Base-by-base conservation (phyloP, 2,888 invertebrate species). In the Chrysina gloriosa region DNA sequence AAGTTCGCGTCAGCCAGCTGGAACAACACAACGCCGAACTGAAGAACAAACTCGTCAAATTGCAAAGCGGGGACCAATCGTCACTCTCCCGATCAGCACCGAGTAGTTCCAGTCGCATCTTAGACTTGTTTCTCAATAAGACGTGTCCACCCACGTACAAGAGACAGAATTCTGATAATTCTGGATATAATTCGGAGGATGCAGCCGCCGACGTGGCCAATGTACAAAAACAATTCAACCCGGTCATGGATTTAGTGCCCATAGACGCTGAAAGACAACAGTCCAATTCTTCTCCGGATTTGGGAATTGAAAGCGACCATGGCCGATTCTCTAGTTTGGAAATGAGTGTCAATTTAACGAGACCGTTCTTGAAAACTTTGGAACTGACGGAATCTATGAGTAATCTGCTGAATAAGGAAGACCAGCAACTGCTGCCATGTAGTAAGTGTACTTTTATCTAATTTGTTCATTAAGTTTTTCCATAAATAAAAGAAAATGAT, bases 291-390 rank as follows among this genome's bases (percentile, higher is more conserved):
- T 95, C 95, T 0, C 95, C 95, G 0, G 95, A 95, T 83, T 87
- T 94, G 77, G 95, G 95, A n/a, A 95, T 95, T 71, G 95, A 95
- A 79, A 95, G 94, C 77, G 95, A 95, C 79, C 88, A 87, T 36
- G 88, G 86, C 74, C 83, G 90, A 69, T 84, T 89, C 63, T 87
- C 90, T 69, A 87, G 90, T 80, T 78, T 90, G 75, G 86, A 92
- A 84, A 86, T 87, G 70, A 86, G 86, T 72, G 85, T 85, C 34
- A 84, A 58, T 58, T 23, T 58, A 21, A 47, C 69, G 6, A 78
- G 84, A 52, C 81, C 85, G 0, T 74, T 83, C 23, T 75, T 84
- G 16, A 84, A 84, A 72, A 82, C 85, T 0, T 79, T 85, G n/a
- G 84, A 86, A 75, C 72, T 85, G 58, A 80, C 82, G 7, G 79